Evolutionary conservation across 1,140 invertebrate genomes (phyloP), one percentile per base, ranked within the genome.

Genomic region (Daktulosphaira vitifoliae): DNA sequence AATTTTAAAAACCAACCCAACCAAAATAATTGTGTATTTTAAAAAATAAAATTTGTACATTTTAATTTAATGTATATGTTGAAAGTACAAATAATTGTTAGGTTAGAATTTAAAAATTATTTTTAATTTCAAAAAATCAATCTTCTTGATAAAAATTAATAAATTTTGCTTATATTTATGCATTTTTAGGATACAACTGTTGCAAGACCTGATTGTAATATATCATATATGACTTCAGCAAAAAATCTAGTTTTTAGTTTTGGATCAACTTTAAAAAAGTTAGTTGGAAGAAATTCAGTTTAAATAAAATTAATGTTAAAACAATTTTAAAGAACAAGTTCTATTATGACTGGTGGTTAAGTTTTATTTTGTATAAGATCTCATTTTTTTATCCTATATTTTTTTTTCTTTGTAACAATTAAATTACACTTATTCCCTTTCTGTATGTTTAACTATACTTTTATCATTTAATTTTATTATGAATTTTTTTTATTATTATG

Each of bases 211-310:
- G 46, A 62, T 33, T 39, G 46, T 11, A 48, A 62, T 48, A 33
- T n/a, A 8, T 48, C 56, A 4, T 62, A 48, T 2, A 62, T 62
- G 42, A 13, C 56, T 62, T 62, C 56, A 22, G 56, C 56, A 9
- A 62, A 25, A 33, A 62, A 62, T 62, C 42, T 62, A 1, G 42
- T 62, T 15, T 62, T 46, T 18, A 62, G 26, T 62, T 62, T 62
- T 62, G 56, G 56, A 46, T 37, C 56, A 33, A 62, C 56, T 20
- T 33, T 62, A 33, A 62, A 62, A 48, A 62, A 62, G 29, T 48
- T 62, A 46, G 56, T 62, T 13, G 56, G 56, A 48, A 62, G 56
- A 22, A 62, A 62, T 33, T 62, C 56, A 7, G 56, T 62, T 22
- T 62, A 33, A 20, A 59, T n/a, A 20, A 13, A 29, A 16, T 16